Base-by-base conservation (phyloP, 64 coral and sea anemone species). In the Dendronephthya gigantea region DNA sequence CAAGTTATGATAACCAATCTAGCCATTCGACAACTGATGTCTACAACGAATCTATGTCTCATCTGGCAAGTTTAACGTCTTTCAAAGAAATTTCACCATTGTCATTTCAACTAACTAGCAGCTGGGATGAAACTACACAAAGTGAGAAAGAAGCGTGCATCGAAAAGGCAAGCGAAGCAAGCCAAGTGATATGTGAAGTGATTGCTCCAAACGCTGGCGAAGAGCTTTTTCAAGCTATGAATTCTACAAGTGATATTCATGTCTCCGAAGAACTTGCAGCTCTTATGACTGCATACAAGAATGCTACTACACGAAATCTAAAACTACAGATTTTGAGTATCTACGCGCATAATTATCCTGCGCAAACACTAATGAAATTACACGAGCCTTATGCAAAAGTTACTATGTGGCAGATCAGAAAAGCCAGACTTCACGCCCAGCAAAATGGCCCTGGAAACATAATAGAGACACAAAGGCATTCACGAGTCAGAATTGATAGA, bases 331-430 rank as follows among this genome's bases (percentile, higher is more conserved):
- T 85, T 58, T 45, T 85, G 16, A 85, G 83, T 45, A 49, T 85
- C 41, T 85, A 85, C 45, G 83, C 83, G 19, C n/a, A 85, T 52
- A 23, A 36, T 85, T 85, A 52, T 55, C 25, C 83, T 85, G 49
- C 49, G 7, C 52, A 49, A 36, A 52, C 13, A n/a, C n/a, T n/a
- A n/a, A n/a, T n/a, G n/a, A n/a, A n/a, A n/a, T n/a, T n/a, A n/a
- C n/a, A 85, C 49, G 28, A 58, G 47, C 49, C 83, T 85, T 85
- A 85, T 85, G 83, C 28, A 37, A 85, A 34, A 32, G 49, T 85
- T 50, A 85, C 83, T 37, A 50, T 48, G 47, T 68, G 50, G 84
- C 84, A 85, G 56, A 85, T 85, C 28, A 85, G 51, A 65, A 68
- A 68, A 66, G 84, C 84, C 9, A 85, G 84, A 85, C 13, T 17